Conservation (phyloP, 2,113 vertebrate species). For the Gallinago paraguaiae region DNA sequence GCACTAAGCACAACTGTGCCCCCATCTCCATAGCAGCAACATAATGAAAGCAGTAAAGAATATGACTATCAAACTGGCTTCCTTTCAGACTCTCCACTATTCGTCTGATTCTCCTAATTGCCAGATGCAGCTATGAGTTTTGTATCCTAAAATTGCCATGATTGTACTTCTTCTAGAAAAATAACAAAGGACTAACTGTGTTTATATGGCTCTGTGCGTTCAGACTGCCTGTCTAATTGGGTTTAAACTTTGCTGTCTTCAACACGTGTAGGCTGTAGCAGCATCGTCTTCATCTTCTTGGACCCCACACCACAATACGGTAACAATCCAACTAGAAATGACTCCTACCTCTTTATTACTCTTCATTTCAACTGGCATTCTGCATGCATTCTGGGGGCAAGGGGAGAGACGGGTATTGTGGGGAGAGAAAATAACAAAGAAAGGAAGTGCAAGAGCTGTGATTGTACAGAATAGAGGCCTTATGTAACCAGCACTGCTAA, state of each 20-base stretch:
- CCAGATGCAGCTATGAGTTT: not conserved
- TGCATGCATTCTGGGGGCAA: not conserved
- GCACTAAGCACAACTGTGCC: not conserved
- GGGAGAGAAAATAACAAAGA: not conserved
- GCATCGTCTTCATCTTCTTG: not conserved
- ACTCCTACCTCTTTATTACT: not conserved
- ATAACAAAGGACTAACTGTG: not conserved
- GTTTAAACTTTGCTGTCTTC: not conserved
- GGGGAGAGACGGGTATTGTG: fast-evolving
- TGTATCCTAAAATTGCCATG: not conserved
- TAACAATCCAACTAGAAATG: not conserved
- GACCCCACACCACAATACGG: not conserved
- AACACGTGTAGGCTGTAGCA: not conserved
- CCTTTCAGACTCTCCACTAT: not conserved
- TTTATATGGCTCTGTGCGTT: not conserved
- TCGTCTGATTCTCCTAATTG: not conserved
- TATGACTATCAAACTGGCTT: not conserved
- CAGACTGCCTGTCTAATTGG: not conserved
- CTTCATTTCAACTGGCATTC: not conserved
- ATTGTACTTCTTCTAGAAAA: not conserved
- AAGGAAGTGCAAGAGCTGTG: not conserved
- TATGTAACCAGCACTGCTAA: not conserved
- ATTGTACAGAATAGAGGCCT: not conserved
- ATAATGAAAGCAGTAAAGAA: conserved; percentile 7
- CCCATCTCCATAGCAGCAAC: not conserved